Percentiles rank a stretch among this genome's conserved stretches.
phyloP scores from a whole-genome alignment of 2,888 invertebrate species.

The Cartodere bifasciata region DNA sequence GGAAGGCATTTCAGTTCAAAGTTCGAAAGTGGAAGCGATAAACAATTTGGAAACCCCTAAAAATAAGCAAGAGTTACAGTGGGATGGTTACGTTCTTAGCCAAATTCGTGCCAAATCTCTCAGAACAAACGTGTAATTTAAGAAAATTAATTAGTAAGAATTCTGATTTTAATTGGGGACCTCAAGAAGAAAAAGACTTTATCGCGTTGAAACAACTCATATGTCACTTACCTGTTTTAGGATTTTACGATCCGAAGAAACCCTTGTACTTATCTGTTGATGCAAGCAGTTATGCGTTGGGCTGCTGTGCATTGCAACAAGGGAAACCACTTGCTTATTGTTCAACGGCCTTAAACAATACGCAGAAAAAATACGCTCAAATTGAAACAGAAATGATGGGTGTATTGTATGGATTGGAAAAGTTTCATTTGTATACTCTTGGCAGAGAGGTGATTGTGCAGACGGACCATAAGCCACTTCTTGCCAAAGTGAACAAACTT shows the following conservation, averaged over 20 bases:
- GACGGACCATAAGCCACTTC: neutral
- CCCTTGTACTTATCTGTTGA: neutral
- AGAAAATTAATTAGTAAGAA: conserved; percentile 6
- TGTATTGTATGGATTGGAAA: neutral
- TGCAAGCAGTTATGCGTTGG: conserved; percentile 1
- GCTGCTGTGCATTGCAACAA: neutral
- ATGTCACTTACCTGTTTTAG: neutral
- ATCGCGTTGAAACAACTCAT: conserved; percentile 6
- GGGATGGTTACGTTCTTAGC: conserved; percentile 10
- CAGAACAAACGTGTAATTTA: conserved; percentile 8
- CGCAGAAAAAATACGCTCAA: conserved; percentile 1
- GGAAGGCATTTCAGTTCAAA: neutral
- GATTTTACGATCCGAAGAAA: conserved; percentile 1
- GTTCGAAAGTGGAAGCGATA: neutral
- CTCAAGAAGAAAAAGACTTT: conserved; percentile 8
- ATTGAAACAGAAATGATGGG: conserved; percentile 1
- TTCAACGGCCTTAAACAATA: neutral
- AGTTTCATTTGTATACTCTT: conserved; percentile 1
- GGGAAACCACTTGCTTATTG: neutral
- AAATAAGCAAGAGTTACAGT: conserved; percentile 7
- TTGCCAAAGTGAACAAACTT: neutral
- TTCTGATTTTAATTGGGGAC: conserved; percentile 6
- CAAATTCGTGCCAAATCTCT: conserved; percentile 11
- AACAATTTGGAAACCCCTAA: neutral
- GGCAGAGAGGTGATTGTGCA: neutral